phyloP scores from a whole-genome alignment of 2,797 vertebrate species.

The Anas acuta region DNA sequence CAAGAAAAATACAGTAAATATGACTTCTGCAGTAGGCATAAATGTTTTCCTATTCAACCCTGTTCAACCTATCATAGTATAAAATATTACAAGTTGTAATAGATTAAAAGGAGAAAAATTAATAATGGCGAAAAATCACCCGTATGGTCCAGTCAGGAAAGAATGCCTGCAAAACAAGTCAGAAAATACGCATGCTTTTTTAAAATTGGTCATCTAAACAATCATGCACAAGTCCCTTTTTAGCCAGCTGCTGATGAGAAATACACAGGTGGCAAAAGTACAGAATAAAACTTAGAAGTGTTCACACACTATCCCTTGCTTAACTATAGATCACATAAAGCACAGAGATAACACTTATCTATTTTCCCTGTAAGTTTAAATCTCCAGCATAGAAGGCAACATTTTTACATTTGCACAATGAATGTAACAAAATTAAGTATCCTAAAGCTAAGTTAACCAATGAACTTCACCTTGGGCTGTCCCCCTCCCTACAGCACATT shows the following conservation, averaged over 20 bases:
- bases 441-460: not conserved
- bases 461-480: not conserved
- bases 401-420: not conserved
- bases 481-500: not conserved
- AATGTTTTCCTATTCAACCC: not conserved
- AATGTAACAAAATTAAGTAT: not conserved
- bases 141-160: not conserved
- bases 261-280: not conserved
- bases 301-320: not conserved
- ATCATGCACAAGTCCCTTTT: not conserved
- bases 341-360: not conserved
- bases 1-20: not conserved
- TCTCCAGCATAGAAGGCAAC: not conserved
- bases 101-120: not conserved
- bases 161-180: not conserved
- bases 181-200: not conserved
- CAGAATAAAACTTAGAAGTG: not conserved
- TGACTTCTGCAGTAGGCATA: not conserved
- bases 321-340: not conserved
- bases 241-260: not conserved
- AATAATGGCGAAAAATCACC: not conserved
- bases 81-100: not conserved
- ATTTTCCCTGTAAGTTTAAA: not conserved
- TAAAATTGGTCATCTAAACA: not conserved
- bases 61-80: not conserved